Base-by-base conservation (phyloP, 2,888 invertebrate species). In the Sesia apiformis region DNA sequence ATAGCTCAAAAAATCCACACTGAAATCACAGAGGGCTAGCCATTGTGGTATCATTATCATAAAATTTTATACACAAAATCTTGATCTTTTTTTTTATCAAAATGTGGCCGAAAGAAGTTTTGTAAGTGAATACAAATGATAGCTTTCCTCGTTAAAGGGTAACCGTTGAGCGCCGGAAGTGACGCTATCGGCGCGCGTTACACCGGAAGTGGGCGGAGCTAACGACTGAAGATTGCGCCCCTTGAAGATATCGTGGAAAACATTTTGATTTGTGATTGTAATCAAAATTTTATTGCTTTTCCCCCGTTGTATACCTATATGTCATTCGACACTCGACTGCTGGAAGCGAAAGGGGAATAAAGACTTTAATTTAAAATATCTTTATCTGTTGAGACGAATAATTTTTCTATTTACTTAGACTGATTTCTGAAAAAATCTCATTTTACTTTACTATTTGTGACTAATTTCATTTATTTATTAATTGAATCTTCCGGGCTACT, bases 221-320 rank as follows among this genome's bases (percentile, higher is more conserved):
- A 78, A 78, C 76, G 78, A 73, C 72, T 70, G 61, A 63, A 76
- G 74, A 77, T 78, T 72, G 74, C 66, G 66, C 65, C 64, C 64
- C 62, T 61, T 59, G 56, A 59, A 61, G 59, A 63, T 69, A 67
- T 64, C 38, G 50, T 50, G 23, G 39, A 50, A 50, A 60, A 59
- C 50, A 50, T 65, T 61, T 64, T 66, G 60, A 63, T 61, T 64
- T 66, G 60, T 62, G 58, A 60, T 60, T 55, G 52, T 61, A 54
- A 60, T 59, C 58, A 54, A 5, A 38, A 42, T 5, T 50, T 50
- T 50, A 50, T 50, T 38, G 50, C 39, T 50, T 38, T 50, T 50
- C 42, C 7, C 7, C 7, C 7, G 42, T 7, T 42, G 7, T 42
- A 23, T 23, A 23, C 23, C 23, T 23, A 23, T 23, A 23, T 23